Evolutionary conservation across 2,113 vertebrate genomes (phyloP).

Genomic region (Mastomys coucha): DNA sequence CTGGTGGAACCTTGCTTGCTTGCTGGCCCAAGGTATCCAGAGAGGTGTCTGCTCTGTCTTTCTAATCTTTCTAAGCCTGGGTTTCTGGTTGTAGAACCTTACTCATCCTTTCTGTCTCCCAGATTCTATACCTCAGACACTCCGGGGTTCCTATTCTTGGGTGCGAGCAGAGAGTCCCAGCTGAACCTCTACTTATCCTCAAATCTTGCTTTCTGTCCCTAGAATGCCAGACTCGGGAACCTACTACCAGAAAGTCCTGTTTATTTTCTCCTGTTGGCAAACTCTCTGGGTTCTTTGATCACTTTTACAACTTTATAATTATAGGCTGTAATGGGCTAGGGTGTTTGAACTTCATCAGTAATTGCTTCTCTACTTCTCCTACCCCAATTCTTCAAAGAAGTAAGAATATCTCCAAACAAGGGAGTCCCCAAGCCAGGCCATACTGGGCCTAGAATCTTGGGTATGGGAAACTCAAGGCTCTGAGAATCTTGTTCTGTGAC

Average conservation of each 20-base stretch:
- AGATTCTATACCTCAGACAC: background rate
- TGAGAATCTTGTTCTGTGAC: background rate
- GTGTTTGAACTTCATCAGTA: conserved; percentile 74
- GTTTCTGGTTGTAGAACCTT: background rate
- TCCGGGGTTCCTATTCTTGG: background rate
- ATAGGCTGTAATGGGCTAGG: conserved; percentile 77
- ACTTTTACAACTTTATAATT: conserved; percentile 83
- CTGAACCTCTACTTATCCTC: background rate
- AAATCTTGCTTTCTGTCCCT: conserved; percentile 62
- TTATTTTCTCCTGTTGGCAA: conserved; percentile 74
- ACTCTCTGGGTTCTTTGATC: conserved; percentile 74
- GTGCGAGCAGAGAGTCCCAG: background rate
- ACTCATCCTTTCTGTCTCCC: background rate
- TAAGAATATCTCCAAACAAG: conserved; percentile 63
- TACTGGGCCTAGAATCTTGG: background rate
- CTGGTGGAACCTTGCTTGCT: background rate
- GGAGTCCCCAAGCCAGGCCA: background rate
- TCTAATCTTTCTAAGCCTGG: background rate
- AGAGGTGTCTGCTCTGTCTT: background rate
- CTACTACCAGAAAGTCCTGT: conserved; percentile 77
- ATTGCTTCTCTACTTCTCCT: conserved; percentile 79
- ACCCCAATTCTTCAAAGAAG: conserved; percentile 73
- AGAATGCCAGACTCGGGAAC: conserved; percentile 59
- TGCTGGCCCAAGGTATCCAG: background rate
- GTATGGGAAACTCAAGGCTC: background rate